Base-by-base conservation (phyloP, 1,140 invertebrate genomes). In the Anastatus disparis region DNA sequence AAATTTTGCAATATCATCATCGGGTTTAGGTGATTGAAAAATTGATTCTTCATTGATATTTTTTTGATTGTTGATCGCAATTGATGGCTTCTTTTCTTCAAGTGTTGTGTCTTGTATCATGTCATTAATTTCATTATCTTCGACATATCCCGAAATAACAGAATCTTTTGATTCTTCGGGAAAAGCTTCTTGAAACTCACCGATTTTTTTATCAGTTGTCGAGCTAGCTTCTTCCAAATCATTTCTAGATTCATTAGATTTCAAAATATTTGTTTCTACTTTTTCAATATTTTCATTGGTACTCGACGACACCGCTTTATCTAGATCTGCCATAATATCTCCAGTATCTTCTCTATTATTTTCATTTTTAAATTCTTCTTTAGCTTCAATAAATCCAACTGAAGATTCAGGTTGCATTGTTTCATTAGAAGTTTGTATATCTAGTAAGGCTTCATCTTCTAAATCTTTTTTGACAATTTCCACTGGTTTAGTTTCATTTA, bases 341-440 rank as follows among this genome's bases (percentile, higher is more conserved):
- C 24, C 26, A 24, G 7, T 42, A 2, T 48, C 13, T 0, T 62
- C 40, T 10, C 13, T 31, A 29, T 26, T 27, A 2, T 53, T 40
- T 42, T 62, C 38, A 44, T 69, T 31, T 52, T 9, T 53, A 40
- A 61, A 27, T 52, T 61, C 31, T 29, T 70, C 29, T 59, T 48
- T 61, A 13, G 8, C 20, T 55, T 29, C 26, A 29, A 31, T 13
- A n/a, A n/a, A n/a, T n/a, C n/a, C n/a, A n/a, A n/a, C n/a, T 17
- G 40, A n/a, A 1, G 9, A 6, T 20, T 48, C 20, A 9, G 31
- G 10, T 13, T 70, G 38, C 12, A 31, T 1, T 35, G 1, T 20
- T 9, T 61, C 46, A 3, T 42, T 8, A 1, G 20, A 13, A 48
- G 35, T 61, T 46, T 52, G 44, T 44, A 53, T n/a, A 17, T 55